Conservation (phyloP, 2,888 invertebrate species). For the Hemicrepidius hirtus region DNA sequence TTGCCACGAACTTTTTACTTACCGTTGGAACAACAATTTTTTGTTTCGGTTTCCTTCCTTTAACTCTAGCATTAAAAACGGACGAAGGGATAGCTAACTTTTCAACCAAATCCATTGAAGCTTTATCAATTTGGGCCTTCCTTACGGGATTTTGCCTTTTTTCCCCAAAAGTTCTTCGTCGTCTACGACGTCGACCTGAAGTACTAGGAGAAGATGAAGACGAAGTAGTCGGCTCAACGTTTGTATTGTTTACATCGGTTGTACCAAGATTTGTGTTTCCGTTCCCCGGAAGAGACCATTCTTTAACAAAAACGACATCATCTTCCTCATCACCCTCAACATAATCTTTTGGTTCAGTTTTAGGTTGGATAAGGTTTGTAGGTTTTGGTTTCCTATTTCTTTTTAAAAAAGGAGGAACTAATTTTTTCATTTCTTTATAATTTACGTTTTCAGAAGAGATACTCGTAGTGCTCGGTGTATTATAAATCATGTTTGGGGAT, state of each 20-base stretch:
- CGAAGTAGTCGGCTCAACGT: conserved; percentile 20
- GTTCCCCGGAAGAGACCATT: conserved; percentile 51
- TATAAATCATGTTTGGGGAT: neutral
- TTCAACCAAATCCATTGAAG: conserved; percentile 52
- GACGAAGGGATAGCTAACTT: conserved; percentile 52
- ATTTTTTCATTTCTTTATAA: too few relatives aligned
- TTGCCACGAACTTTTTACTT: too few relatives aligned
- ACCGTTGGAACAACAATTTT: conserved; percentile 25
- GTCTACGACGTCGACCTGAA: conserved; percentile 6
- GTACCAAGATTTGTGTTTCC: neutral
- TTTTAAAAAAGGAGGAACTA: too few relatives aligned
- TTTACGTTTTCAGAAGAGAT: neutral
- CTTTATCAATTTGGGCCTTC: conserved; percentile 59
- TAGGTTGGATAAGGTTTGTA: neutral
- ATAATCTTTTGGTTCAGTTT: neutral
- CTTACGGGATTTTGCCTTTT: conserved; percentile 59
- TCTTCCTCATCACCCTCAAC: conserved; percentile 58
- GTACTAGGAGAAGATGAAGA: neutral
- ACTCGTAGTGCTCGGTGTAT: neutral
- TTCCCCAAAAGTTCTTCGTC: conserved; percentile 19
- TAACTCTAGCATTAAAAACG: conserved; percentile 48
- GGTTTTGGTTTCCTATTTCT: too few relatives aligned
- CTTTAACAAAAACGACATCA: conserved; percentile 63
- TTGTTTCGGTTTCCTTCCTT: conserved; percentile 21
- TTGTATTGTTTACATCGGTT: neutral